Conservation (phyloP, 1,140 invertebrate genomes). For the Zaprionus africanus region DNA sequence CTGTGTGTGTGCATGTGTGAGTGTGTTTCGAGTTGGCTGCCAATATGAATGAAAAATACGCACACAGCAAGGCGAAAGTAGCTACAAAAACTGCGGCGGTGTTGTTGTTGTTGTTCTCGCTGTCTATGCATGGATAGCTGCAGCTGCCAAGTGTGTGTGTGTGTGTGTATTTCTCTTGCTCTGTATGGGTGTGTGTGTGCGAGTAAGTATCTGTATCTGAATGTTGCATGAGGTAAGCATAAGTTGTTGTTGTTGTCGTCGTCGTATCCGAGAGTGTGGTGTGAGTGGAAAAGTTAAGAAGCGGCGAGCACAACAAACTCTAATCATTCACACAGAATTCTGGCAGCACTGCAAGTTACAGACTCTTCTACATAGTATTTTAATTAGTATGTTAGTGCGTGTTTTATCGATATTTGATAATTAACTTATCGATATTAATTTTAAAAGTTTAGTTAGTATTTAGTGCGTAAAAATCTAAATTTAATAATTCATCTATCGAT, state of each 20-base stretch:
- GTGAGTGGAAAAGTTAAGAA: slow-evolving; percentile 46
- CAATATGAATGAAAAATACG: slow-evolving; percentile 79
- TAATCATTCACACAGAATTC: slow-evolving; percentile 4
- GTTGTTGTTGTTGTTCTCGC: slow-evolving; percentile 15
- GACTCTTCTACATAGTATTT: no score
- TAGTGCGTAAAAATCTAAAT: no score
- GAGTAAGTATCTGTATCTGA: slow-evolving; percentile 50
- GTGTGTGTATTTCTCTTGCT: slow-evolving; percentile 18
- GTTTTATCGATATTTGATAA: no score
- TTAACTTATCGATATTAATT: no score
- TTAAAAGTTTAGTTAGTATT: no score
- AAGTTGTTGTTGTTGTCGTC: slow-evolving; percentile 42
- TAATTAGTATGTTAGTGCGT: no score
- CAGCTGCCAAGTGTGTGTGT: slow-evolving; percentile 56
- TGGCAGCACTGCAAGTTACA: background rate
- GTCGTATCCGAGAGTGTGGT: slow-evolving; percentile 42
- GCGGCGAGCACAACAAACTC: slow-evolving; percentile 34
- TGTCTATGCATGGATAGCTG: slow-evolving; percentile 64
- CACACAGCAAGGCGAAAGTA: slow-evolving; percentile 62
- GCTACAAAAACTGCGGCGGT: slow-evolving; percentile 26
- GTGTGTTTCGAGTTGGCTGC: slow-evolving; percentile 64
- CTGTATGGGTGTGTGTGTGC: slow-evolving; percentile 21
- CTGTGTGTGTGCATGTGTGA: background rate
- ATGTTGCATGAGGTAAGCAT: slow-evolving; percentile 77
- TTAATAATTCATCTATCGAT: no score